Evolutionary conservation across 2,113 vertebrate species (phyloP), one percentile per base, ranked within the genome.

Genomic region (Malurus cyaneus): DNA sequence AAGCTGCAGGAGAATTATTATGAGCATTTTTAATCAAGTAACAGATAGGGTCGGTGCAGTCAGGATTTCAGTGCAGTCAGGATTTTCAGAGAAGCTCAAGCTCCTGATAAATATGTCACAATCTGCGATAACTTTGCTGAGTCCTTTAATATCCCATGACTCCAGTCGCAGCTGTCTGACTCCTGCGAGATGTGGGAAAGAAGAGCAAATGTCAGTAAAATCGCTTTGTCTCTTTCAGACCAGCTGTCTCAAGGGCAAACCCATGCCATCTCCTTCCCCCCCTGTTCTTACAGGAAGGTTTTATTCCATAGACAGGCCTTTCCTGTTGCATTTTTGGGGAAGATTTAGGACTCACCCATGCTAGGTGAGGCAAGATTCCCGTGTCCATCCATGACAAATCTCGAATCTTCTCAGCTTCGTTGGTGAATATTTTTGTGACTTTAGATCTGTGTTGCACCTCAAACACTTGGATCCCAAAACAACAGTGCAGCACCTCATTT

Each of bases 51-150:
- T 89, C 96, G 92, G 94, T 96, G 90, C 80, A 91, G 87, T 91
- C 92, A 67, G 86, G 94, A 91, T 97, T 97, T 97, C 39, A 39
- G 94, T 96, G 90, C 80, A 91, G 87, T 91, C 92, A 67, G 86
- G 94, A 91, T 97, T 97, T 97, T 92, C 96, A 96, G 94, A 97
- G 86, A 94, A 96, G 93, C 89, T 92, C 94, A 92, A 96, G 96
- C 91, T 97, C 78, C 96, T 97, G 97, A 97, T 97, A 98, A 97
- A 97, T 97, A 97, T 97, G 96, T 97, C 93, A 95, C 90, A 83
- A 96, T 96, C 93, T 93, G 47, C 93, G 96, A 97, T 97, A 97
- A 97, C 97, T 98, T 97, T 98, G 91, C 95, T 90, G 97, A 97
- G 97, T 96, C 95, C 97, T 97, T 97, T 97, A 96, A 97, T 96